These are phyloP conservation scores for Hozukius guyotensis DNA, from an alignment of 2,797 vertebrate genomes.

Conservation along the genomic window DNA sequence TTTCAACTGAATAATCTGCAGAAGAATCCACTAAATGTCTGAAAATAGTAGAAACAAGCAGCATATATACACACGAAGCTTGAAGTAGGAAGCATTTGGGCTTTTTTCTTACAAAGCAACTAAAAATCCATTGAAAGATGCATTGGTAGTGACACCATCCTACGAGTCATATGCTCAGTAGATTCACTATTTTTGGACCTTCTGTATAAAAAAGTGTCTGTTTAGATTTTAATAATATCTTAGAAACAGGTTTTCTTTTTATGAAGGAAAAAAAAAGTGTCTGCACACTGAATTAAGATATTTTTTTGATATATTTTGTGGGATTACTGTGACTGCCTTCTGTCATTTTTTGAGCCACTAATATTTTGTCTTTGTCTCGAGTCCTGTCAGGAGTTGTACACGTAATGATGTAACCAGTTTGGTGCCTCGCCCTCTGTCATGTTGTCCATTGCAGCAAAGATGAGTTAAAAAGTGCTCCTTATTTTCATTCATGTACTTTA, in stretches of 20 bases:
- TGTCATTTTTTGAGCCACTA: neutral
- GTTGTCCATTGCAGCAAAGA: neutral
- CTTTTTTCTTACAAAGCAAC: neutral
- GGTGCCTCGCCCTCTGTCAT: neutral
- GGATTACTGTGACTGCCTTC: neutral
- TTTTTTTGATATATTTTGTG: neutral
- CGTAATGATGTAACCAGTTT: neutral
- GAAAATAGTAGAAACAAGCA: neutral
- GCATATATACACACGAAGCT: neutral
- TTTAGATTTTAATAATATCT: neutral
- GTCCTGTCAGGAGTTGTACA: neutral
- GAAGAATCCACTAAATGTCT: neutral
- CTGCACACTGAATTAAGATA: neutral
- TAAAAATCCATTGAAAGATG: neutral
- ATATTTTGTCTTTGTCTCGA: neutral
- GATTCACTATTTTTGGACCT: neutral
- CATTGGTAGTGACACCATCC: neutral
- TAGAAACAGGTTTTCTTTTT: neutral
- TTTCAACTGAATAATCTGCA: neutral
- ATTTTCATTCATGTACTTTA: neutral
- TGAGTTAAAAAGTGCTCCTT: neutral
- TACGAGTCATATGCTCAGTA: neutral
- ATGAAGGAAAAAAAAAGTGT: neutral
- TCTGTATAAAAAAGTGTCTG: neutral
- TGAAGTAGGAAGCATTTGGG: rapidly evolving